Evolutionary conservation across 1,140 invertebrate genomes (phyloP).

Genomic region (Solenopsis invicta): DNA sequence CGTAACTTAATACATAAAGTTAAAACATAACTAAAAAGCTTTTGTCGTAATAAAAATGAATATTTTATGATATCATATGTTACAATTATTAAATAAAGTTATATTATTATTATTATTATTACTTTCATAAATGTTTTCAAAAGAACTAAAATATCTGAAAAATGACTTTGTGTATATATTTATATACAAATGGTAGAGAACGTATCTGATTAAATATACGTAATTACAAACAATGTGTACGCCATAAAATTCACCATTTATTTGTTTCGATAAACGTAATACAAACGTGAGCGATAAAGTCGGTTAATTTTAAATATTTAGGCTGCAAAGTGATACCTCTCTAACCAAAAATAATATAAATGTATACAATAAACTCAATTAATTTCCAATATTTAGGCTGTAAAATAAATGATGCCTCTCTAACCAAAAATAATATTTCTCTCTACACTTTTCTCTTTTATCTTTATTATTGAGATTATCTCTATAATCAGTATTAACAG

Average conservation of each 20-base stretch:
- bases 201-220: not conserved
- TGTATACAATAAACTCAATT: not conserved
- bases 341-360: not conserved
- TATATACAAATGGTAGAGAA: not conserved
- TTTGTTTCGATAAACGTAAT: conserved; percentile 5
- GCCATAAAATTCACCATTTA: conserved; percentile 1
- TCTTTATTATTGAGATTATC: not conserved
- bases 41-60: conserved; percentile 12
- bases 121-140: conserved; percentile 9
- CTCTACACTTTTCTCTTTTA: not conserved
- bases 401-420: not conserved
- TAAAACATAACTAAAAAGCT: conserved; percentile 1
- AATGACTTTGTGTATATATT: not conserved
- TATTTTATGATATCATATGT: conserved; percentile 8
- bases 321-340: not conserved
- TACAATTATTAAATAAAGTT: not conserved
- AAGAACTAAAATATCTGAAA: conserved; percentile 1
- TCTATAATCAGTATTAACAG: not conserved
- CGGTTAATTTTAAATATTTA: conserved; percentile 10
- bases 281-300: conserved; percentile 16
- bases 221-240: not conserved
- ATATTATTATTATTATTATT: not conserved
- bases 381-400: conserved; percentile 15
- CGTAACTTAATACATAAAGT: conserved; percentile 10
- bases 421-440: not conserved